Percentiles rank a stretch among this genome's conserved stretches.
Evolutionary conservation across 37 sponge, comb jelly and placozoan genomes (phyloP).

Genomic region (Axinella damicornis): DNA sequence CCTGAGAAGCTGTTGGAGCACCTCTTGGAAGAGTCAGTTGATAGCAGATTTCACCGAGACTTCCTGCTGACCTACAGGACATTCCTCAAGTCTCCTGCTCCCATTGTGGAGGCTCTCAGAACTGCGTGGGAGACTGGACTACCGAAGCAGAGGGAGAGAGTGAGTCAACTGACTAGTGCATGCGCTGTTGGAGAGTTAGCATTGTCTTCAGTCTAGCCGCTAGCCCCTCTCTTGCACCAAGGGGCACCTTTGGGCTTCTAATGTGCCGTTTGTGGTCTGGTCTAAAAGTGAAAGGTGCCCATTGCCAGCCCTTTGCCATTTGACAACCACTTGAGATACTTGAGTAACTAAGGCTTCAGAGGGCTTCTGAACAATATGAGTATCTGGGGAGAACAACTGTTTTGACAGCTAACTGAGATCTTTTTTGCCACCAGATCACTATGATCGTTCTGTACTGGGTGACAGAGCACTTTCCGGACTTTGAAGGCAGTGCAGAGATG

Average conservation of each 20-base stretch:
- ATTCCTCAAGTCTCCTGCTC: slow-evolving; percentile 64
- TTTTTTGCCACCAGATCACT: slow-evolving; percentile 22
- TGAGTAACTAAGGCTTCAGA: too few relatives aligned
- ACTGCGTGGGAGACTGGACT: slow-evolving; percentile 46
- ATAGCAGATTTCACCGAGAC: slow-evolving; percentile 78
- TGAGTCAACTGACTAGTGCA: slow-evolving; percentile 23
- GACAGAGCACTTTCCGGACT: slow-evolving; percentile 80
- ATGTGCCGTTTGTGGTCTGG: too few relatives aligned
- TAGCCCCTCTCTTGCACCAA: too few relatives aligned
- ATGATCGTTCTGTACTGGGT: slow-evolving; percentile 76
- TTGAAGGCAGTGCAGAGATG: slow-evolving; percentile 68
- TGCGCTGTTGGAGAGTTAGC: too few relatives aligned
- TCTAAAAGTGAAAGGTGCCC: too few relatives aligned
- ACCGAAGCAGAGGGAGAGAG: slow-evolving; percentile 51
- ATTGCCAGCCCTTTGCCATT: too few relatives aligned
- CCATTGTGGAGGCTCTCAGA: slow-evolving; percentile 53
- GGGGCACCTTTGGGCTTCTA: too few relatives aligned
- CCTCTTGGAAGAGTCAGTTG: slow-evolving; percentile 74
- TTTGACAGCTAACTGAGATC: too few relatives aligned
- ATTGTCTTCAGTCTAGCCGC: too few relatives aligned
- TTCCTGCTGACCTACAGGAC: slow-evolving; percentile 87
- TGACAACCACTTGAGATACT: too few relatives aligned
- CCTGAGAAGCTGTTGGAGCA: slow-evolving; percentile 76
- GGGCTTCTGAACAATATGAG: too few relatives aligned
- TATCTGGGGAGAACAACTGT: too few relatives aligned